Evolutionary conservation across 2,888 invertebrate genomes (phyloP).

Genomic region (Ramazzottius varieornatus): DNA sequence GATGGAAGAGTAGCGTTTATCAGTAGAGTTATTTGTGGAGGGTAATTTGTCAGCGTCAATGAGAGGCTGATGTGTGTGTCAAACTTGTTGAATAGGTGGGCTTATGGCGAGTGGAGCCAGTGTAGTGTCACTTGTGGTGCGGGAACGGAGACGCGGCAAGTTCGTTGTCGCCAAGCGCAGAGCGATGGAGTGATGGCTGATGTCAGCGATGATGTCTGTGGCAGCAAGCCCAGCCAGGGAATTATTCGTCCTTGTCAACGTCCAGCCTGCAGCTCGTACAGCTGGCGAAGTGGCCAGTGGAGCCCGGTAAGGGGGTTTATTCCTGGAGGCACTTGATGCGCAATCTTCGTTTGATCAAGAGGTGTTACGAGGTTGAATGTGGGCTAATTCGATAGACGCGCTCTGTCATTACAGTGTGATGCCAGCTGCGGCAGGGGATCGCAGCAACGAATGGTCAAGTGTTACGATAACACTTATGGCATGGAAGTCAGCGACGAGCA

Average conservation of each 20-base stretch:
- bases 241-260: background rate
- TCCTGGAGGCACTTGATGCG: too few relatives aligned
- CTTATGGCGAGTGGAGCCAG: background rate
- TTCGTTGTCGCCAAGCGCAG: background rate
- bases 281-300: background rate
- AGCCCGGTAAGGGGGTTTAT: background rate
- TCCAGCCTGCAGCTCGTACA: background rate
- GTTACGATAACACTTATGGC: background rate
- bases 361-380: too few relatives aligned
- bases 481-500: background rate
- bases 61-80: too few relatives aligned
- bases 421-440: background rate
- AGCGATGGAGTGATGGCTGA: background rate
- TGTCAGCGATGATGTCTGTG: background rate
- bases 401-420: background rate
- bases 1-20: too few relatives aligned
- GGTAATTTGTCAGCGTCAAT: too few relatives aligned
- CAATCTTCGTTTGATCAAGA: too few relatives aligned
- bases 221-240: background rate
- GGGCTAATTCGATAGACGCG: too few relatives aligned
- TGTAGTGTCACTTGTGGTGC: background rate
- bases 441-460: background rate
- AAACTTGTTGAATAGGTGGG: too few relatives aligned
- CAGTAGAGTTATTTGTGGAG: too few relatives aligned
- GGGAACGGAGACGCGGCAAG: background rate